These are phyloP conservation scores for Trichomalopsis sarcophagae DNA, from an alignment of 1,140 invertebrate genomes.

Conservation along the genomic window DNA sequence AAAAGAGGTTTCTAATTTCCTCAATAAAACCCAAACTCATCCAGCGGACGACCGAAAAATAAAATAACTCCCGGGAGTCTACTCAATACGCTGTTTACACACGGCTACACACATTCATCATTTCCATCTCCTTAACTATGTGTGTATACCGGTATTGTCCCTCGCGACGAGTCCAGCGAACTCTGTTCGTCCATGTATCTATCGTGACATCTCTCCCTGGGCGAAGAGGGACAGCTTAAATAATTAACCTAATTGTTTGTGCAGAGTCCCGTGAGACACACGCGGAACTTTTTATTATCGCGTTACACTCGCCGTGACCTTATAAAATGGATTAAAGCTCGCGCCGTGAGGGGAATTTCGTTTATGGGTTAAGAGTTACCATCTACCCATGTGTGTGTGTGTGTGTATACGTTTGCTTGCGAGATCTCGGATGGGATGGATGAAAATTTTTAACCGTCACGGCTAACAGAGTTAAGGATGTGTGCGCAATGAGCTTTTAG, in stretches of 20 bases:
- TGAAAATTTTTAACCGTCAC: neutral
- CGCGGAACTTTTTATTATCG: conserved; percentile 30
- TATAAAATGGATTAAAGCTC: conserved; percentile 37
- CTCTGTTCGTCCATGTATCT: neutral
- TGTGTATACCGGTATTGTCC: too few relatives aligned
- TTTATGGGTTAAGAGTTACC: neutral
- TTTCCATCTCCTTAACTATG: neutral
- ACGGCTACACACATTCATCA: neutral
- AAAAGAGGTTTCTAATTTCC: neutral
- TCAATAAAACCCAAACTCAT: neutral
- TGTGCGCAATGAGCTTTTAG: neutral
- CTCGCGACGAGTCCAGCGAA: too few relatives aligned
- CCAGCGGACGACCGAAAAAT: neutral
- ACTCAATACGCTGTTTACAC: conserved; percentile 17
- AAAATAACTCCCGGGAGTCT: neutral
- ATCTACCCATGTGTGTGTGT: neutral
- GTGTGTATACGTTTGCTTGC: neutral
- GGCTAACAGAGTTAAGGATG: neutral
- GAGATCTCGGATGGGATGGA: neutral
- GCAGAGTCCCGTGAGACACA: conserved; percentile 39
- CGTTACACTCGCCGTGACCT: conserved; percentile 2
- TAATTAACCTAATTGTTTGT: conserved; percentile 66
- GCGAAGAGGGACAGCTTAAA: conserved; percentile 55
- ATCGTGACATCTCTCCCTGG: neutral
- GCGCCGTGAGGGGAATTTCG: conserved; percentile 1